phyloP scores from a whole-genome alignment of 2,113 vertebrate genomes.

The Penelope pileata region DNA sequence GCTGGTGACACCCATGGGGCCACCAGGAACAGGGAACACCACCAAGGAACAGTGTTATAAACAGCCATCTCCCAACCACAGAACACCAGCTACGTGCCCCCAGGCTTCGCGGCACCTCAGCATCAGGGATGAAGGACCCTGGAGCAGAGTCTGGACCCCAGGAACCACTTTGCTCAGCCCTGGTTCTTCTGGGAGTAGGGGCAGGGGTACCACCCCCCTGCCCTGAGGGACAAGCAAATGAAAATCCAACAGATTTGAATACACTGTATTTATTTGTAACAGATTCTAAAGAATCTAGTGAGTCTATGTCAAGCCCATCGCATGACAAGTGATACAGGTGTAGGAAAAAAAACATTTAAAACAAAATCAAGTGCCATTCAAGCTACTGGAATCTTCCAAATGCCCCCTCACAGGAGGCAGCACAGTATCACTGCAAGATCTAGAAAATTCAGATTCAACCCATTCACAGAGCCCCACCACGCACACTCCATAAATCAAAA shows the following conservation, averaged over 20 bases:
- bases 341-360: conserved; percentile 67
- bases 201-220: fast-evolving
- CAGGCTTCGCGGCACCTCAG: fast-evolving
- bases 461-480: conserved; percentile 47
- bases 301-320: conserved; percentile 71
- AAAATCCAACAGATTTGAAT: conserved; percentile 46
- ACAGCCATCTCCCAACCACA: neutral
- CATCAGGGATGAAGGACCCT: fast-evolving
- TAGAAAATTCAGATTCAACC: conserved; percentile 45
- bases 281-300: conserved; percentile 80
- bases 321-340: conserved; percentile 73
- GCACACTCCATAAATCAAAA: conserved; percentile 42
- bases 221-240: neutral
- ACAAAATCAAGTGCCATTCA: conserved; percentile 63
- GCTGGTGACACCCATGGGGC: fast-evolving
- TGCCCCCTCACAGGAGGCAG: conserved; percentile 28
- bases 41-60: neutral
- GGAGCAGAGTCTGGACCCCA: fast-evolving
- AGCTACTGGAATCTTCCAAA: conserved; percentile 52
- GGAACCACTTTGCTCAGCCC: fast-evolving
- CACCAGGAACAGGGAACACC: neutral
- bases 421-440: conserved; percentile 65
- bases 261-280: conserved; percentile 77
- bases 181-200: neutral
- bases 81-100: fast-evolving